Evolutionary conservation across 1,140 invertebrate genomes (phyloP).

Genomic region (Leptinotarsa texana): DNA sequence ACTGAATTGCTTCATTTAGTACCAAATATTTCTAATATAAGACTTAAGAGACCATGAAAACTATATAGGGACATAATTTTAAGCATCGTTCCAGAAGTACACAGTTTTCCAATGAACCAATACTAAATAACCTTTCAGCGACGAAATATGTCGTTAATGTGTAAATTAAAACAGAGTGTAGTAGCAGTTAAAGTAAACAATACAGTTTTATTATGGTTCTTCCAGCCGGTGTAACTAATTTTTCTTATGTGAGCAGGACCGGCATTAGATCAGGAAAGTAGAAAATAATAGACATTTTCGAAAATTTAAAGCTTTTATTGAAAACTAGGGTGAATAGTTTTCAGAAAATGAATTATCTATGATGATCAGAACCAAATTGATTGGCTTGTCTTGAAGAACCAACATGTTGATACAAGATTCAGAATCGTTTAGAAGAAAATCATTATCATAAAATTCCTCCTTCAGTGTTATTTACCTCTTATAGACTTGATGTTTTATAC

Average conservation of each 20-base stretch:
- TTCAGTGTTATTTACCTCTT: too few species aligned
- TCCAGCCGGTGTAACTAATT: conserved; percentile 21
- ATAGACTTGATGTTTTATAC: too few species aligned
- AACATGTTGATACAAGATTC: too few species aligned
- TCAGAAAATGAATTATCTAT: too few species aligned
- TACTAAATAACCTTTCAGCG: background rate
- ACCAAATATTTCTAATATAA: background rate
- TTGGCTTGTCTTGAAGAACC: too few species aligned
- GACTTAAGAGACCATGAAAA: background rate
- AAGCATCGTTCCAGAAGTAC: background rate
- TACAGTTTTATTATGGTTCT: conserved; percentile 21
- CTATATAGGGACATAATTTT: background rate
- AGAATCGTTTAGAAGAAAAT: too few species aligned
- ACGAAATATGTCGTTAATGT: conserved; percentile 8
- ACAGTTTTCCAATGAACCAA: background rate
- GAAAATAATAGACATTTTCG: too few species aligned
- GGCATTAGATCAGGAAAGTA: background rate
- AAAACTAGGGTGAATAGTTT: too few species aligned
- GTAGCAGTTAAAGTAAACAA: conserved; percentile 23
- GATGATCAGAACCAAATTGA: too few species aligned
- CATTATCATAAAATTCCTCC: too few species aligned
- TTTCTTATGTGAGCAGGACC: background rate
- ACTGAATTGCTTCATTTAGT: background rate
- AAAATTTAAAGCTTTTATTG: too few species aligned
- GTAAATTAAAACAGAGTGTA: background rate